Conservation (phyloP, 1,140 invertebrate species). For the Lordiphosa clarofinis region DNA sequence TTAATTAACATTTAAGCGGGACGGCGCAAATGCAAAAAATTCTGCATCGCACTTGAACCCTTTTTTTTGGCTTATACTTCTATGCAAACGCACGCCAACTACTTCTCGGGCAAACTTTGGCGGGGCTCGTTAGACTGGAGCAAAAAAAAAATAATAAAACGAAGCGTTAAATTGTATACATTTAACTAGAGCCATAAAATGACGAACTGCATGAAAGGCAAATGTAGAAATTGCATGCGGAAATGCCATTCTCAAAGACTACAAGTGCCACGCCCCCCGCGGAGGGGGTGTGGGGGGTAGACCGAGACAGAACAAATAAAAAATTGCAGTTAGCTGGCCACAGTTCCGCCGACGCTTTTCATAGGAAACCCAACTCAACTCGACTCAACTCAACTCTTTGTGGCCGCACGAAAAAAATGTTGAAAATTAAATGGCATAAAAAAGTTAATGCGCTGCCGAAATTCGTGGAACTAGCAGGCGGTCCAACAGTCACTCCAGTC, state of each 20-base stretch:
- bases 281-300: background rate
- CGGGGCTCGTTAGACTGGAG: constrained; percentile 45
- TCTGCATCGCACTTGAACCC: constrained; percentile 16
- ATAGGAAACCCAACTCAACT: constrained; percentile 27
- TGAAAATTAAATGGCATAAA: constrained; percentile 77
- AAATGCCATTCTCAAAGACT: constrained; percentile 73
- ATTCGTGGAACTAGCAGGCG: constrained; percentile 46
- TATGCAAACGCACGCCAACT: constrained; percentile 19
- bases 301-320: constrained; percentile 64
- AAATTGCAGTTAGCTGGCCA: constrained; percentile 36
- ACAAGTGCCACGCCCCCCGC: constrained; percentile 50
- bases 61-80: constrained; percentile 5
- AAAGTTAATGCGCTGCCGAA: constrained; percentile 71
- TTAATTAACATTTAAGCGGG: constrained; percentile 41
- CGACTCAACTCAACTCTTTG: constrained; percentile 52
- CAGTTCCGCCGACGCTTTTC: constrained; percentile 39
- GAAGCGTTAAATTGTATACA: constrained; percentile 74
- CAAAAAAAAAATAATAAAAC: constrained; percentile 20
- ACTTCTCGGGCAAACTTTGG: constrained; percentile 17
- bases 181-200: constrained; percentile 63
- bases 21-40: constrained; percentile 1
- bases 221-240: constrained; percentile 74
- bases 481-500: constrained; percentile 10
- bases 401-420: constrained; percentile 50
- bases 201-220: constrained; percentile 31